phyloP scores from a whole-genome alignment of 2,113 vertebrate genomes.

The Ctenomys sociabilis region DNA sequence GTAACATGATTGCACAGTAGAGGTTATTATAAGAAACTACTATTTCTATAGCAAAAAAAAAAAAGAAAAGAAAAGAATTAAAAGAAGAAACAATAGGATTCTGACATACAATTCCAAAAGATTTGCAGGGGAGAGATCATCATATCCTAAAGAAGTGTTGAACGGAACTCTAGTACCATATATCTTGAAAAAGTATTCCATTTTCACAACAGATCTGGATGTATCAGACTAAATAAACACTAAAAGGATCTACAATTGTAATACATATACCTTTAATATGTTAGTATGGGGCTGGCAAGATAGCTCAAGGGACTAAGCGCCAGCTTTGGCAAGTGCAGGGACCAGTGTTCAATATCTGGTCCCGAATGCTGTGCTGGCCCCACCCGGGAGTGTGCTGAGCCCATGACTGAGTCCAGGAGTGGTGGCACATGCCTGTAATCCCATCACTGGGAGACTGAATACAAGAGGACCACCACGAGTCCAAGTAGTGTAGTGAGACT shows the following conservation, averaged over 20 bases:
- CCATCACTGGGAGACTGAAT: too few species aligned
- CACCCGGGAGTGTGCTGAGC: too few species aligned
- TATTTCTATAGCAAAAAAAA: conserved; percentile 42
- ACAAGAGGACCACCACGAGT: too few species aligned
- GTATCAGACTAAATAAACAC: conserved; percentile 30
- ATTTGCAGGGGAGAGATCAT: not conserved
- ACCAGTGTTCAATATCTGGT: too few species aligned
- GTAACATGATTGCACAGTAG: conserved; percentile 26
- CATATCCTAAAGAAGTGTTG: not conserved
- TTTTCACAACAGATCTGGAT: conserved; percentile 38
- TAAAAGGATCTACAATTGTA: not conserved
- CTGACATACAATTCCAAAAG: conserved; percentile 22
- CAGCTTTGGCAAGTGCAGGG: too few species aligned
- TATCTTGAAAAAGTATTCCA: conserved; percentile 25
- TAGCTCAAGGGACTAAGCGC: too few species aligned
- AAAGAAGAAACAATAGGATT: conserved; percentile 7
- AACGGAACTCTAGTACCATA: not conserved
- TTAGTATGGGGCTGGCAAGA: not conserved
- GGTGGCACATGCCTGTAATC: too few species aligned
- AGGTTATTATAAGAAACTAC: not conserved
- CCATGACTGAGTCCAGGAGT: too few species aligned
- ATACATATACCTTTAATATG: not conserved
- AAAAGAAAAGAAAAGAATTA: too few species aligned
- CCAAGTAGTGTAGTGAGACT: too few species aligned
- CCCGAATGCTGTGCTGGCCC: too few species aligned